Evolutionary conservation across 2,113 vertebrate species (phyloP).

Genomic region (Zosterops lateralis): DNA sequence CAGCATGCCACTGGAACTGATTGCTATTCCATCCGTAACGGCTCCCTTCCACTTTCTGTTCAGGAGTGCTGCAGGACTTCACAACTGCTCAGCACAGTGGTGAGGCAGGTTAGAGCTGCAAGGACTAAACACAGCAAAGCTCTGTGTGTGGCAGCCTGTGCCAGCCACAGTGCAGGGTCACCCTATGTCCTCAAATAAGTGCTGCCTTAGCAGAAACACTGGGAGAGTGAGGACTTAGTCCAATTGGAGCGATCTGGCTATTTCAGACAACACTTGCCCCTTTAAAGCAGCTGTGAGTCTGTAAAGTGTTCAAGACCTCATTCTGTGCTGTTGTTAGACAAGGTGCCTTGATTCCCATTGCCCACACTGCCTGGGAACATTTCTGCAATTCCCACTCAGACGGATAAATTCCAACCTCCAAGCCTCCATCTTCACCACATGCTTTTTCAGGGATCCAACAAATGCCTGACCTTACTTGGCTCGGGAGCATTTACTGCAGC

Average conservation of each 20-base stretch:
- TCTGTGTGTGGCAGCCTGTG: neutral
- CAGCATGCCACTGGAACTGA: neutral
- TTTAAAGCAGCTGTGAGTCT: neutral
- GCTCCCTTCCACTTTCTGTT: neutral
- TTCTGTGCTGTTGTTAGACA: neutral
- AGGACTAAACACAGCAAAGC: neutral
- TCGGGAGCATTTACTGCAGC: neutral
- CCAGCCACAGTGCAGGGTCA: rapidly evolving
- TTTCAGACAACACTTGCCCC: neutral
- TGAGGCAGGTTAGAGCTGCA: neutral
- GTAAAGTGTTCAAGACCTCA: neutral
- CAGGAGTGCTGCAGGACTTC: neutral
- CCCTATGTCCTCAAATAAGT: neutral
- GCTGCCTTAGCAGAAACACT: neutral
- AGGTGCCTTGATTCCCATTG: rapidly evolving
- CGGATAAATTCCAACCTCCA: neutral
- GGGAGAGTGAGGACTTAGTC: neutral
- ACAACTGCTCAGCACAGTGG: neutral
- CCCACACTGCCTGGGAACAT: neutral
- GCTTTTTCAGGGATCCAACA: neutral
- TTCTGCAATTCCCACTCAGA: neutral
- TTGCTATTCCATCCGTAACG: neutral
- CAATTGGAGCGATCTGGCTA: neutral
- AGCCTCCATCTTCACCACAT: neutral
- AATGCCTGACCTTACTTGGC: neutral